Evolutionary conservation across 2,113 vertebrate species (phyloP).

Genomic region (Lophotis ruficrista): DNA sequence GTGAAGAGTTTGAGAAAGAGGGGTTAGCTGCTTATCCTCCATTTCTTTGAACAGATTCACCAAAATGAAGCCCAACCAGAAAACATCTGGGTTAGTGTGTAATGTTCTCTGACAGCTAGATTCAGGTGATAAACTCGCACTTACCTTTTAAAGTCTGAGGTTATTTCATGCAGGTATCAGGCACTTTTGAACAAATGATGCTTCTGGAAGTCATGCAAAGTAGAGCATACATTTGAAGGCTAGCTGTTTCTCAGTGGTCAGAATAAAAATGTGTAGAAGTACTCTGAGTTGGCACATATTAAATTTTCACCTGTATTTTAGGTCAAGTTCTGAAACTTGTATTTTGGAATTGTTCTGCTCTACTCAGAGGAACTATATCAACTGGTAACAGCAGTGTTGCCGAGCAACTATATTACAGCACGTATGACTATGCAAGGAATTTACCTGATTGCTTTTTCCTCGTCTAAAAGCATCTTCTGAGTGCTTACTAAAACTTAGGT

Average conservation of each 20-base stretch:
- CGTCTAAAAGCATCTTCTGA: background rate
- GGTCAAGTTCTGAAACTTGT: background rate
- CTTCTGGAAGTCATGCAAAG: background rate
- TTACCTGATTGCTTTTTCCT: background rate
- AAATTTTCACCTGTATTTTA: background rate
- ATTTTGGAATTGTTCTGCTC: background rate
- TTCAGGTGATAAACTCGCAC: background rate
- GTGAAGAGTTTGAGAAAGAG: background rate
- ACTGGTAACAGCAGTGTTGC: background rate
- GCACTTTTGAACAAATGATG: background rate
- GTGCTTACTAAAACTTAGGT: background rate
- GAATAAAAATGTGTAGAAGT: background rate
- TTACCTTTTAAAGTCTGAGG: background rate
- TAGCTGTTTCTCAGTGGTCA: background rate
- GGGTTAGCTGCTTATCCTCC: background rate
- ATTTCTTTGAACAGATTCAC: constrained; percentile 4
- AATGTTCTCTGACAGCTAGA: background rate
- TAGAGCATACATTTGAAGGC: background rate
- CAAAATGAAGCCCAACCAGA: background rate
- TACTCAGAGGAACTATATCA: background rate
- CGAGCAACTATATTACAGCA: background rate
- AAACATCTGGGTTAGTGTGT: background rate
- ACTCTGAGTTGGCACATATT: background rate
- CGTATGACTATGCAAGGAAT: background rate
- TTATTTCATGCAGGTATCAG: background rate